Base-by-base conservation (phyloP, 2,888 invertebrate species). In the Hypercompe scribonia region DNA sequence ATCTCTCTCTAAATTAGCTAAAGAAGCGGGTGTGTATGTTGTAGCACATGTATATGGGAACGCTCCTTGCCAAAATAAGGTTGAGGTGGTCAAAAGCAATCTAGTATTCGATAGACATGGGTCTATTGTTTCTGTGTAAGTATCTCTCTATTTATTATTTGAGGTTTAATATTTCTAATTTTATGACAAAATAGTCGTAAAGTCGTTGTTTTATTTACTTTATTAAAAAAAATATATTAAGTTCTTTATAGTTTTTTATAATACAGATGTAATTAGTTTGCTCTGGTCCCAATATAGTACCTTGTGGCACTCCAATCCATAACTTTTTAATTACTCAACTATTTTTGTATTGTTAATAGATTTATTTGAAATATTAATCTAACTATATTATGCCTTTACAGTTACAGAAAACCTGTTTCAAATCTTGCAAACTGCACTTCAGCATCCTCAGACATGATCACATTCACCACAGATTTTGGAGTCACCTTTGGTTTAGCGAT, bases 391-490 rank as follows among this genome's bases (percentile, higher is more conserved):
- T 65, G 24, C 69, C 13, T n/a, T 67, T 80, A 67, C 79, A 94
- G 94, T 65, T 93, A 90, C 84, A 92, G 92, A 73, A 94, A 93
- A 75, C 88, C 91, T 3, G 21, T 88, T 2, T 88, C 85, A 66
- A 79, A 75, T 5, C 33, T 78, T 0, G 79, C 88, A 13, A 93
- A 91, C 84, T 90, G 90, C 78, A 91, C 91, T 0, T 75, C 78
- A 0, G 42, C 81, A 0, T 66, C 85, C 2, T 65, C 86, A 1
- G 86, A 84, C 0, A 73, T 86, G 8, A 82, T 79, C 7, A 84
- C 85, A 21, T 95, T 95, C 78, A 84, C 85, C 1, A 89, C 94
- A 0, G 94, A 95, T 77, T 94, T 95, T 28, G 94, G 92, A 2
- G 92, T 93, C 0, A 89, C 88, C 0, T 94, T 95, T 77, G 88